Evolutionary conservation across 2,797 vertebrate species (phyloP).

Genomic region (Steatocranus sp.): DNA sequence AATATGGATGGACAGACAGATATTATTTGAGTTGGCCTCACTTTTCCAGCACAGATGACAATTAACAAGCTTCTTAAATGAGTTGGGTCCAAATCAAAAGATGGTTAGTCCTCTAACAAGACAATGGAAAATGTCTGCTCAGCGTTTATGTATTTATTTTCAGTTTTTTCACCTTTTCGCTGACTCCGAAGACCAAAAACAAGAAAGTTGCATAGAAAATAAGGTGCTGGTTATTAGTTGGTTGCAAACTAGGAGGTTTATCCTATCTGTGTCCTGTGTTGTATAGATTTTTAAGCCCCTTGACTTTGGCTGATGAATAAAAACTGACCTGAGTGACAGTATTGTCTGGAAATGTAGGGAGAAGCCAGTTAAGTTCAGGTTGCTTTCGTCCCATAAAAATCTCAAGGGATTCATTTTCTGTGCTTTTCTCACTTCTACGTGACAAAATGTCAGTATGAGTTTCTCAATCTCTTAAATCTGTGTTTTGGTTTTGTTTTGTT

Average conservation of each 20-base stretch:
- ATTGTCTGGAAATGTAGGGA: rapidly evolving
- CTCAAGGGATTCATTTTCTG: neutral
- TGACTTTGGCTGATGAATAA: neutral
- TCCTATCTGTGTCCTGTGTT: neutral
- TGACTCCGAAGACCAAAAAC: rapidly evolving
- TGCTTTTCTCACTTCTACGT: neutral
- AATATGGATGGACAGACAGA: neutral
- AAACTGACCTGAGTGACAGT: neutral
- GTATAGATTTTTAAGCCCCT: neutral
- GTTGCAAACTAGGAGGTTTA: neutral
- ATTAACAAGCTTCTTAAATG: neutral
- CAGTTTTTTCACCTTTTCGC: neutral
- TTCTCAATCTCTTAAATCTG: neutral
- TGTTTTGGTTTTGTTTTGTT: neutral
- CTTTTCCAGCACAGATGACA: neutral
- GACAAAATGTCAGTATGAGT: neutral
- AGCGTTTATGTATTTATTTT: neutral
- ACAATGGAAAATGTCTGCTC: neutral
- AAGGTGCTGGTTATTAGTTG: neutral
- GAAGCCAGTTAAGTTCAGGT: neutral
- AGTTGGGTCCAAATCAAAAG: rapidly evolving
- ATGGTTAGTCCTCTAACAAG: neutral
- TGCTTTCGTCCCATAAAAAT: rapidly evolving
- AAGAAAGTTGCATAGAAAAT: neutral
- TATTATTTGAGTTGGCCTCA: neutral